Evolutionary conservation across 1,140 invertebrate species (phyloP), one percentile per base, ranked within the genome.

Genomic region (Mamestra configurata): DNA sequence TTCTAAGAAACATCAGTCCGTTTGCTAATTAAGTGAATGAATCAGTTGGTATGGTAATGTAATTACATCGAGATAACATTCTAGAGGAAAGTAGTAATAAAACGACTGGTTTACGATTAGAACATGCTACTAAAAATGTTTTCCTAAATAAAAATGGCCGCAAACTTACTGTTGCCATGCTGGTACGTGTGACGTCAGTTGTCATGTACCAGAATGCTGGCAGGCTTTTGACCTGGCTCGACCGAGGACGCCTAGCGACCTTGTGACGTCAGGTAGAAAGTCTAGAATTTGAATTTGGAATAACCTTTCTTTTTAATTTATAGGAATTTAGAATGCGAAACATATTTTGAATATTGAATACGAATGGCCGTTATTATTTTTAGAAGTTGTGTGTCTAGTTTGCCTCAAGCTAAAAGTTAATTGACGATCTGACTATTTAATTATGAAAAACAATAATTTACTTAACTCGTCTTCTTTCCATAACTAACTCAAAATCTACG

Each of bases 41-140:
- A 78, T 78, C 61, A 70, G 51, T 55, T 27, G 27, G n/a, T 68
- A 78, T 78, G 76, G 31, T 78, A 78, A 78, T 78, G 35, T 68
- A 68, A 78, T 78, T 78, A 70, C 49, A 46, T 3, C 37, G n/a
- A 71, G 68, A 70, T 78, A 70, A 77, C 8, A 78, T 70, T 78
- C 49, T 61, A 46, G 24, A 76, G 64, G 64, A 78, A 78, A 68
- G 76, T 55, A 40, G 76, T 57, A 40, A 57, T 70, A 78, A 78
- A 78, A 43, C 13, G 27, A 64, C 55, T 37, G 64, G 61, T 68
- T 53, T 55, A 40, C 22, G 49, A 55, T 73, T 37, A 20, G 18
- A 66, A 66, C 35, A 40, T 66, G 35, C 35, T 40, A 66, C 49
- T 40, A 55, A 51, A 20, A 37, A 40, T 49, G 55, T 40, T 49